Percentiles rank a stretch among this genome's conserved stretches.
Evolutionary conservation across 2,888 invertebrate genomes (phyloP).

Genomic region (Bibio marci): DNA sequence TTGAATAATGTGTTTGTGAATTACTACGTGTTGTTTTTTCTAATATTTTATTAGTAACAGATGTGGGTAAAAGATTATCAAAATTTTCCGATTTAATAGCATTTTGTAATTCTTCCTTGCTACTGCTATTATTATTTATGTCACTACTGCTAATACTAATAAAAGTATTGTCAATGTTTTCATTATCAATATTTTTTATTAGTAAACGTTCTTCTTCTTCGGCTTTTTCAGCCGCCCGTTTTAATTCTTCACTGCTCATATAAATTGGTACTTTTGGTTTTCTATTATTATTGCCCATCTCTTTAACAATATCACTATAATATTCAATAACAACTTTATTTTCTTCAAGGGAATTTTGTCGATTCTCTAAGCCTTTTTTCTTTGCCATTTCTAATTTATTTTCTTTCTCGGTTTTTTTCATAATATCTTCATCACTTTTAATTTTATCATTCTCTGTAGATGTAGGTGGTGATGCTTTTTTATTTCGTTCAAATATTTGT

Average conservation of each 20-base stretch:
- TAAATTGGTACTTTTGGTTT: slow-evolving; percentile 32
- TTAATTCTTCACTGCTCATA: slow-evolving; percentile 43
- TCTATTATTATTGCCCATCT: slow-evolving; percentile 34
- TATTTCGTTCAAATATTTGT: background rate
- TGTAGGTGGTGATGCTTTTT: slow-evolving; percentile 27
- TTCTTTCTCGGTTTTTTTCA: slow-evolving; percentile 15
- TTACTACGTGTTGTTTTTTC: too few relatives aligned
- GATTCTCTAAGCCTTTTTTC: slow-evolving; percentile 16
- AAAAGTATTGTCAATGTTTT: background rate
- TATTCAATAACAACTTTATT: slow-evolving; percentile 56
- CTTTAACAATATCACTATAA: slow-evolving; percentile 63
- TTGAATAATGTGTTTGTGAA: too few relatives aligned
- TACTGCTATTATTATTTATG: too few relatives aligned
- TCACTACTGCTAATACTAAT: too few relatives aligned
- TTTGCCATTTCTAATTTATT: slow-evolving; percentile 18
- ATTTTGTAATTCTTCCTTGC: background rate
- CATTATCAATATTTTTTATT: background rate
- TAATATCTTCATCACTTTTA: slow-evolving; percentile 26
- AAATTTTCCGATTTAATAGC: background rate
- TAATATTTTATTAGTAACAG: too few relatives aligned
- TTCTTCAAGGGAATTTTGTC: slow-evolving; percentile 34
- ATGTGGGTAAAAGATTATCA: background rate
- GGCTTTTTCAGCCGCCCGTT: slow-evolving; percentile 37
- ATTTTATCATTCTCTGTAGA: slow-evolving; percentile 27
- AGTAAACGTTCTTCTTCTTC: slow-evolving; percentile 16